Conservation (phyloP, 1,140 invertebrate species). For the Leptinotarsa undecemlineata region DNA sequence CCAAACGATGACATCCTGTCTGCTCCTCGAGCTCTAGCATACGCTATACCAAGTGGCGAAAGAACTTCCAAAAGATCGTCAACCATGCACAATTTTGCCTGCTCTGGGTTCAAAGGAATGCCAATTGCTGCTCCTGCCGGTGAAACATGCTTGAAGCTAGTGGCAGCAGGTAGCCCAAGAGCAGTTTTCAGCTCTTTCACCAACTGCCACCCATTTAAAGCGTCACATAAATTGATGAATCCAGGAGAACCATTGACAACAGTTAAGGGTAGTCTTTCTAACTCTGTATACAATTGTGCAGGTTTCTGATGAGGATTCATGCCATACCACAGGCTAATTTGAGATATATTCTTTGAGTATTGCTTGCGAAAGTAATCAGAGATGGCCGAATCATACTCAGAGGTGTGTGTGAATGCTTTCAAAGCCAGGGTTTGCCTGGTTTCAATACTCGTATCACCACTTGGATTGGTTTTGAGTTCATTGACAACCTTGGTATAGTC, state of each 20-base stretch:
- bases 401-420: conserved; percentile 95
- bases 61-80: conserved; percentile 77
- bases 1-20: conserved; percentile 99
- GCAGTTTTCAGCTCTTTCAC: conserved; percentile 86
- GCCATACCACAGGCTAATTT: conserved; percentile 88
- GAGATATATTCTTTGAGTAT: conserved; percentile 77
- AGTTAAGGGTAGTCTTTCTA: conserved; percentile 79
- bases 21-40: conserved; percentile 93
- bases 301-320: conserved; percentile 99
- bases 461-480: conserved; percentile 65
- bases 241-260: conserved; percentile 95
- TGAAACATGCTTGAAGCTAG: conserved; percentile 98
- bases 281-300: conserved; percentile 87
- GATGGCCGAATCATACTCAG: conserved; percentile 92
- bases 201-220: conserved; percentile 95
- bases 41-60: conserved; percentile 89
- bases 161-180: conserved; percentile 84
- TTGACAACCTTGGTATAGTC: conserved; percentile 82
- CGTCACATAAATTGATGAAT: conserved; percentile 97
- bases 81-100: conserved; percentile 92
- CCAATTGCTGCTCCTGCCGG: conserved; percentile 94
- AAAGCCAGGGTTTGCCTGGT: conserved; percentile 80
- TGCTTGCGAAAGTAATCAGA: conserved; percentile 94
- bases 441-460: conserved; percentile 69
- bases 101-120: conserved; percentile 64